Conservation (phyloP, 2,888 invertebrate genomes). For the Hoplodrina blanda region DNA sequence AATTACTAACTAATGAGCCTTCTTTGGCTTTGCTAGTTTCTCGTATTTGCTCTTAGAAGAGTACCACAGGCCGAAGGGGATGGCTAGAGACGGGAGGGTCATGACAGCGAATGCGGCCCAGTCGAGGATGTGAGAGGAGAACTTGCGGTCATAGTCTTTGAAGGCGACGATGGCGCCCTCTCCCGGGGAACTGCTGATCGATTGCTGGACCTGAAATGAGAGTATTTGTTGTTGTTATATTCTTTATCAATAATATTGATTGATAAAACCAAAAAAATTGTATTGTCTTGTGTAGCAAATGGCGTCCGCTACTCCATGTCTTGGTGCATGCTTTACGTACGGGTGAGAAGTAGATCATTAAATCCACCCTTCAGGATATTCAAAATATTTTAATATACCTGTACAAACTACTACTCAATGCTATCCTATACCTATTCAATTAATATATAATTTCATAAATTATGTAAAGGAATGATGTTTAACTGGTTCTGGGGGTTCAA, state of each 20-base stretch:
- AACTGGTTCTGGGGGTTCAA: too few relatives aligned
- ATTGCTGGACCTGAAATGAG: conserved; percentile 92
- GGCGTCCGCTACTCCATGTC: too few relatives aligned
- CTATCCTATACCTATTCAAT: too few relatives aligned
- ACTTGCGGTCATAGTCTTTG: conserved; percentile 98
- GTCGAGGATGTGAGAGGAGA: conserved; percentile 98
- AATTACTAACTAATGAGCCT: conserved; percentile 86
- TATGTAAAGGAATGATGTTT: too few relatives aligned
- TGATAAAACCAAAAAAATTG: too few relatives aligned
- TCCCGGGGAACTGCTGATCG: conserved; percentile 97
- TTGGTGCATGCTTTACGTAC: too few relatives aligned
- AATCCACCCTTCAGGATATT: too few relatives aligned
- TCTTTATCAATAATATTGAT: neutral
- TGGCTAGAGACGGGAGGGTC: conserved; percentile 98
- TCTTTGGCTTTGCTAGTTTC: conserved; percentile 94
- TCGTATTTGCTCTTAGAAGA: conserved; percentile 98
- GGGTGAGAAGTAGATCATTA: too few relatives aligned
- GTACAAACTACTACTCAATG: too few relatives aligned
- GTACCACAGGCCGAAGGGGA: conserved; percentile 98
- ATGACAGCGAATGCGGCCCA: conserved; percentile 99
- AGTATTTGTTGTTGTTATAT: conserved; percentile 11
- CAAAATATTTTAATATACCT: too few relatives aligned
- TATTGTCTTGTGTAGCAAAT: too few relatives aligned
- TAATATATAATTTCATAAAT: too few relatives aligned
- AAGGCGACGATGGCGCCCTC: conserved; percentile 98